A percentile compares a stretch with the other conserved stretches of the same genome.
These are phyloP conservation scores for Campoletis sonorensis DNA, from an alignment of 1,140 invertebrate species.

Conservation along the genomic window DNA sequence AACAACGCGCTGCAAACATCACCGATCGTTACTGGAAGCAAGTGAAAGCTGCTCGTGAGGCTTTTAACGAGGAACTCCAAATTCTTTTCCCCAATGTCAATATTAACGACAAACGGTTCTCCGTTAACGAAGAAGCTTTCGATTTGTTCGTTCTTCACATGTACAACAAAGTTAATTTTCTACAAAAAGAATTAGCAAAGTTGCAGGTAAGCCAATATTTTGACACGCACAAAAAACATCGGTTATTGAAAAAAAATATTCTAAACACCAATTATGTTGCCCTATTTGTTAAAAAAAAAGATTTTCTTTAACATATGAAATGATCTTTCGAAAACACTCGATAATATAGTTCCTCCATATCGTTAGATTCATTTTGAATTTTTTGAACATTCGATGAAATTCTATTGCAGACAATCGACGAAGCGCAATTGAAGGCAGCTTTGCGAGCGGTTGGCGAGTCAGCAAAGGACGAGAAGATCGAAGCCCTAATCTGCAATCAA, in stretches of 20 bases:
- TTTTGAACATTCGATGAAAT: conserved; percentile 1
- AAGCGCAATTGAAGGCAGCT: conserved; percentile 80
- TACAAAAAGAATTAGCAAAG: conserved; percentile 85
- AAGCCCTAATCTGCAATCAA: conserved; percentile 64
- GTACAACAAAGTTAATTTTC: conserved; percentile 81
- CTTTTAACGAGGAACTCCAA: conserved; percentile 85
- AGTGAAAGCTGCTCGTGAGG: conserved; percentile 82
- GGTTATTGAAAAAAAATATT: neutral
- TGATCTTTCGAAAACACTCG: too few species aligned
- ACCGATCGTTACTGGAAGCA: conserved; percentile 84
- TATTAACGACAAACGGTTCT: conserved; percentile 81
- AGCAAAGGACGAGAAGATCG: conserved; percentile 68
- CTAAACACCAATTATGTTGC: too few species aligned
- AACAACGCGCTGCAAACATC: conserved; percentile 77
- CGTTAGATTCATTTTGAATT: neutral
- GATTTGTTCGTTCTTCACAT: conserved; percentile 83
- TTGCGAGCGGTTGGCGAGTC: conserved; percentile 78
- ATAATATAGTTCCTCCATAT: neutral
- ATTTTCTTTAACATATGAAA: too few species aligned
- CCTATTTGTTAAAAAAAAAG: too few species aligned
- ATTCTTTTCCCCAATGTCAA: conserved; percentile 84
- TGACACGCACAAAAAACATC: conserved; percentile 34
- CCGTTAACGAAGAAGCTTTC: conserved; percentile 80
- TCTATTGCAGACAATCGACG: conserved; percentile 79
- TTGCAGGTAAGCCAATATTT: conserved; percentile 70